These are phyloP conservation scores for Pegoplata infirma DNA, from an alignment of 2,888 invertebrate species.

Conservation along the genomic window DNA sequence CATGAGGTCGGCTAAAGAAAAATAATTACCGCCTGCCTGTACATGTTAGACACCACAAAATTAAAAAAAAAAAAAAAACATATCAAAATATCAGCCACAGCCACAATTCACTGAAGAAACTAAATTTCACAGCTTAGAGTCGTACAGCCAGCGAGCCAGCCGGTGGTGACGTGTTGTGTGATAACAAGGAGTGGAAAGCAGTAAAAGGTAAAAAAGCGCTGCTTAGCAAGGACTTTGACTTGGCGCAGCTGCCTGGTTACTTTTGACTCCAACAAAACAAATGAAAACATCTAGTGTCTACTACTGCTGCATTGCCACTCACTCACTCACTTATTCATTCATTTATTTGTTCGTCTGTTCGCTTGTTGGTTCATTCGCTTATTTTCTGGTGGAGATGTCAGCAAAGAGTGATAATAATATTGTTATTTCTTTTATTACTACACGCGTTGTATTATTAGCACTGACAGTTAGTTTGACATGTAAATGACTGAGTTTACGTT, in stretches of 20 bases:
- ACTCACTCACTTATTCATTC: constrained; percentile 23
- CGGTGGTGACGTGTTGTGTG: constrained; percentile 47
- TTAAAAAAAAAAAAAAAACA: constrained; percentile 42
- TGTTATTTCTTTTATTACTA: constrained; percentile 66
- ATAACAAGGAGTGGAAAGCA: constrained; percentile 66
- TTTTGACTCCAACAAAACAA: constrained; percentile 21
- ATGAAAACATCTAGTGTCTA: constrained; percentile 7
- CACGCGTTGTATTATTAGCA: constrained; percentile 65
- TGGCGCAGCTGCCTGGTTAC: constrained; percentile 60
- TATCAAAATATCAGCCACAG: background rate
- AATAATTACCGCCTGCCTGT: constrained; percentile 66
- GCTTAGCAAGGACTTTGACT: constrained; percentile 60
- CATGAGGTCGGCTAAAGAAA: constrained; percentile 63
- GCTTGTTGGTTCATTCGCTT: constrained; percentile 13
- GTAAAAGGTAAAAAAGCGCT: constrained; percentile 44
- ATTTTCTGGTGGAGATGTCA: constrained; percentile 55
- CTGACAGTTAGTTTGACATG: constrained; percentile 68
- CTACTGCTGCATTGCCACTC: constrained; percentile 28
- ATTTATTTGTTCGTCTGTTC: constrained; percentile 9
- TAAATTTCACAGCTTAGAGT: constrained; percentile 55
- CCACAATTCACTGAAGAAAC: constrained; percentile 1
- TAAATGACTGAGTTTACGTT: constrained; percentile 65
- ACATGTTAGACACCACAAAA: constrained; percentile 61
- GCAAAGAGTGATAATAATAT: constrained; percentile 66
- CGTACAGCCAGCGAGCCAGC: background rate